These are phyloP conservation scores for Nannospalax galili DNA, from an alignment of 2,113 vertebrate species.

Conservation along the genomic window DNA sequence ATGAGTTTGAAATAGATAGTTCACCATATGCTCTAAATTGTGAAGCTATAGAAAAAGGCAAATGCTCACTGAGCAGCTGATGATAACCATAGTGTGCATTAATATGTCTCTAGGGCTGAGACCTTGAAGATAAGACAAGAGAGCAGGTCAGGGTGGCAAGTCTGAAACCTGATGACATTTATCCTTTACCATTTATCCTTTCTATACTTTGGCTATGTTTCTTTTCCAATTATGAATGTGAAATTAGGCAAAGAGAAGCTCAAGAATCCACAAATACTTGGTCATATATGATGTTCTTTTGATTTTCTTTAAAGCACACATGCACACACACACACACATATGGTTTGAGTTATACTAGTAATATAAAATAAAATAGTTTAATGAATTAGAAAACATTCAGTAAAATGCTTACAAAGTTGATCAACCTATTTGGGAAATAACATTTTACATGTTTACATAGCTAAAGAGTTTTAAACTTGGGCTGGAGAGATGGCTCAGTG, in stretches of 20 bases:
- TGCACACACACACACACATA: not conserved
- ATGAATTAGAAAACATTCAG: slow-evolving; percentile 11
- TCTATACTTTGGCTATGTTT: not conserved
- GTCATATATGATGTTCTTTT: not conserved
- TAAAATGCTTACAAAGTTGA: slow-evolving; percentile 13
- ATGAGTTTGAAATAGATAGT: not conserved
- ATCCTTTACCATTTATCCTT: not conserved
- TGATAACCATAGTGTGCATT: not conserved
- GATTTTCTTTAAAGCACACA: not conserved
- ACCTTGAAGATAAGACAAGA: not conserved
- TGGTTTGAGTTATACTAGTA: not conserved
- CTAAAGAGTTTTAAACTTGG: not conserved
- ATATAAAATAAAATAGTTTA: not conserved
- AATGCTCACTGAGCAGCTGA: not conserved
- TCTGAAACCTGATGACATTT: not conserved
- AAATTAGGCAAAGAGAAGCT: not conserved
- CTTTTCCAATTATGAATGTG: not conserved
- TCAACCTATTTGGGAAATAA: not conserved
- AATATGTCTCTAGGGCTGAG: not conserved
- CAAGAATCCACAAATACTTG: not conserved
- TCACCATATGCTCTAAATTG: not conserved
- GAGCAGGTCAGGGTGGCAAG: not conserved
- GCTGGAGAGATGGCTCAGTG: too few relatives aligned
- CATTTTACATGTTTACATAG: not conserved
- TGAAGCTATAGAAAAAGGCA: not conserved